phyloP scores from a whole-genome alignment of 1,140 invertebrate genomes.

The Cydia fagiglandana region DNA sequence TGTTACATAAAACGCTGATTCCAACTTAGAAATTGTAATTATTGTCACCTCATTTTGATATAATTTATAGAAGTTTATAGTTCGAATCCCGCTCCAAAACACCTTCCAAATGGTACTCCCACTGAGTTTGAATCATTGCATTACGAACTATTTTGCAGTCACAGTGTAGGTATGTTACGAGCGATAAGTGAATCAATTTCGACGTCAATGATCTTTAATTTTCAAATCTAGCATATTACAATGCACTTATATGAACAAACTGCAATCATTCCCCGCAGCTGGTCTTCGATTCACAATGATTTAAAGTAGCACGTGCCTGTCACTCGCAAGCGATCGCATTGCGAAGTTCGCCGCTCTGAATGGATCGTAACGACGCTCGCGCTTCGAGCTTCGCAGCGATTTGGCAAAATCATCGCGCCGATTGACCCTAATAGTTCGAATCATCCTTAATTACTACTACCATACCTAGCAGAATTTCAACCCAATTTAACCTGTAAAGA shows the following conservation, averaged over 20 bases:
- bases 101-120: too few species aligned
- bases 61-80: too few species aligned
- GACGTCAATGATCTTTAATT: too few species aligned
- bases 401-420: slow-evolving; percentile 16
- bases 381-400: background rate
- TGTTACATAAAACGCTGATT: background rate
- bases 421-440: background rate
- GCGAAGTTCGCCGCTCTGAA: background rate
- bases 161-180: too few species aligned
- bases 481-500: background rate
- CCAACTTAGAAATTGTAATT: too few species aligned
- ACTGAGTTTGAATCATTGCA: too few species aligned
- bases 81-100: too few species aligned
- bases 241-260: background rate
- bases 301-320: background rate
- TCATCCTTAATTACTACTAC: slow-evolving; percentile 13
- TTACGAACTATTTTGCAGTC: too few species aligned
- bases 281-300: background rate
- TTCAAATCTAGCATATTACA: too few species aligned
- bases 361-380: slow-evolving; percentile 2
- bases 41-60: too few species aligned
- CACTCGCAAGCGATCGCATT: background rate
- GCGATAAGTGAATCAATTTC: too few species aligned
- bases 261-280: background rate
- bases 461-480: background rate